Conservation (phyloP, 1,140 invertebrate species). For the Capitella teleta region DNA sequence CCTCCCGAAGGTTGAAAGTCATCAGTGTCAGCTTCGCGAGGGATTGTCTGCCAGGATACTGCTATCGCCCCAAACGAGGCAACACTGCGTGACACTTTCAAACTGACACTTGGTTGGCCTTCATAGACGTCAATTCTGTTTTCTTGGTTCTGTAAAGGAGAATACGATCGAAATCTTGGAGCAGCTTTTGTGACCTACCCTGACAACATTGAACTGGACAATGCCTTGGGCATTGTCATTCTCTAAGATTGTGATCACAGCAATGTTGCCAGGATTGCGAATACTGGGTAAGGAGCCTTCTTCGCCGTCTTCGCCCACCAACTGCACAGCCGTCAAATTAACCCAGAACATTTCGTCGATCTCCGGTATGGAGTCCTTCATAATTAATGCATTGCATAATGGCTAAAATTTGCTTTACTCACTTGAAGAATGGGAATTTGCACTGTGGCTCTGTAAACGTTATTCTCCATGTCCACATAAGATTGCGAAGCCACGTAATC, state of each 20-base stretch:
- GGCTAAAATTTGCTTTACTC: slow-evolving; percentile 4
- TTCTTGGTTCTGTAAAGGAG: slow-evolving; percentile 27
- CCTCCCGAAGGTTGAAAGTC: slow-evolving; percentile 29
- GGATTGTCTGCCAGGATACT: slow-evolving; percentile 22
- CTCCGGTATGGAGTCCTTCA: slow-evolving; percentile 20
- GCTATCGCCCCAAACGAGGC: slow-evolving; percentile 26
- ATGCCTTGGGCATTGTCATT: slow-evolving; percentile 36
- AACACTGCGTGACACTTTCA: slow-evolving; percentile 21
- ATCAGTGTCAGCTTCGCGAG: slow-evolving; percentile 17
- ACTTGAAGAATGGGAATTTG: slow-evolving; percentile 31
- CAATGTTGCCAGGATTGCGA: slow-evolving; percentile 21
- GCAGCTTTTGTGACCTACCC: slow-evolving; percentile 8
- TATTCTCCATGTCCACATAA: slow-evolving; percentile 22
- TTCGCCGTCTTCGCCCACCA: slow-evolving; percentile 15
- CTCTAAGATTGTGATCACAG: slow-evolving; percentile 25
- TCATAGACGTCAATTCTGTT: slow-evolving; percentile 32
- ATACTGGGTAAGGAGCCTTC: slow-evolving; percentile 24
- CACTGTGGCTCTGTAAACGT: slow-evolving; percentile 19
- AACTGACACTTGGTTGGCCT: slow-evolving; percentile 21
- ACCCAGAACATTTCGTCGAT: slow-evolving; percentile 29
- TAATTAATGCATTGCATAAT: neutral
- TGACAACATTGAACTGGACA: slow-evolving; percentile 32
- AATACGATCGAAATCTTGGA: neutral
- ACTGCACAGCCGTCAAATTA: slow-evolving; percentile 27
- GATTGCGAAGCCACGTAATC: slow-evolving; percentile 30